phyloP scores from a whole-genome alignment of 2,797 vertebrate species.

The Chelon auratus region DNA sequence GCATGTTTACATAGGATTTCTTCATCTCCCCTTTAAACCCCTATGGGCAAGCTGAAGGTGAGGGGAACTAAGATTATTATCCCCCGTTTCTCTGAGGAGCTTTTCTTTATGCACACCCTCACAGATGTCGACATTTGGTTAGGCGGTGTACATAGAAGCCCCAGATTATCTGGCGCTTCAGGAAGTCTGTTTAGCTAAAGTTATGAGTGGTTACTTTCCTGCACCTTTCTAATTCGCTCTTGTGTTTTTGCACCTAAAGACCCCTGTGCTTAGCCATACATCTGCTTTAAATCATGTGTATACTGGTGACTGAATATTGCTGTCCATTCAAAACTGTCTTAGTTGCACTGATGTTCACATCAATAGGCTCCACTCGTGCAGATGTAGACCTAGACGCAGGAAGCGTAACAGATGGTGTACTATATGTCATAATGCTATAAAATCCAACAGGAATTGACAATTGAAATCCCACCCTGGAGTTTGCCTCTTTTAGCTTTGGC shows the following conservation, averaged over 20 bases:
- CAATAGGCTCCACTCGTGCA: conserved; percentile 62
- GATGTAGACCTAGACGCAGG: conserved; percentile 66
- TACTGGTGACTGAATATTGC: conserved; percentile 46
- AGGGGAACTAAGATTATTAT: conserved; percentile 85
- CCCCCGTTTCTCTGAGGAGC: conserved; percentile 81
- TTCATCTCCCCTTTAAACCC: conserved; percentile 83
- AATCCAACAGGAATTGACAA: conserved; percentile 84
- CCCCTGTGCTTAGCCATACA: conserved; percentile 50
- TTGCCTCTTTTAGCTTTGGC: conserved; percentile 82
- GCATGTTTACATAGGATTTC: conserved; percentile 85
- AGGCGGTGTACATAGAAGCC: conserved; percentile 83
- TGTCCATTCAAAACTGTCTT: conserved; percentile 52
- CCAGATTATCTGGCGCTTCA: conserved; percentile 80
- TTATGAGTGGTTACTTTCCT: conserved; percentile 79
- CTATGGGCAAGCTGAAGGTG: conserved; percentile 82
- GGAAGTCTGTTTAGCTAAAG: conserved; percentile 82
- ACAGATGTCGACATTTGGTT: conserved; percentile 87
- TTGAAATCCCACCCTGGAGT: conserved; percentile 82
- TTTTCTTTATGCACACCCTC: conserved; percentile 84
- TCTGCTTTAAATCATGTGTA: conserved; percentile 42
- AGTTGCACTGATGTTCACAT: conserved; percentile 62
- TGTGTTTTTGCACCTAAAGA: conserved; percentile 58
- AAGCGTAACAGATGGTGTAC: conserved; percentile 79
- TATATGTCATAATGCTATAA: conserved; percentile 83
- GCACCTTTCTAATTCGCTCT: conserved; percentile 61